Percentiles rank a stretch among this genome's conserved stretches.
Evolutionary conservation across 2,113 vertebrate genomes (phyloP).

Genomic region (Pluvianellus socialis): DNA sequence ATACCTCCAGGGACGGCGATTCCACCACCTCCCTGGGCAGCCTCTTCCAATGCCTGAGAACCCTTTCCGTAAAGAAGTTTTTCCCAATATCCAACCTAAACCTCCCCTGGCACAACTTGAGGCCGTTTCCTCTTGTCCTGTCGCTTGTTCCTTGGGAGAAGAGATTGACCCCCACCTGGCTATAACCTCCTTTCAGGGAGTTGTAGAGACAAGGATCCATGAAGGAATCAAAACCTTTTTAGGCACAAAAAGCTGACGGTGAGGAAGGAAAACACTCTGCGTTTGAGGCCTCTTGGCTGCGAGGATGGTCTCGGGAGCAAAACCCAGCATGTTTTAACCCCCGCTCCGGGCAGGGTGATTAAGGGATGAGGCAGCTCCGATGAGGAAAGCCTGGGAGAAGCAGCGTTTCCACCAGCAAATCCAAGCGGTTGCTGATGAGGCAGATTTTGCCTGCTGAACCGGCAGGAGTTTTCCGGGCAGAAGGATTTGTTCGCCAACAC

Average conservation of each 20-base stretch:
- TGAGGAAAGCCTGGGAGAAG: neutral
- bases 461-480: neutral
- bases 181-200: no score
- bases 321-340: neutral
- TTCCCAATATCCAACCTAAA: no score
- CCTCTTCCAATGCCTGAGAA: no score
- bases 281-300: neutral
- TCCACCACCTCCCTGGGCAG: no score
- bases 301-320: accelerated
- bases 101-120: no score
- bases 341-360: accelerated
- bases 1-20: no score
- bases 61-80: no score
- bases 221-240: neutral
- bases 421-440: neutral
- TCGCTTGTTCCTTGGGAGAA: no score
- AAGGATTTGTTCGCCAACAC: neutral
- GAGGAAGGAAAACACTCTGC: accelerated
- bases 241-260: neutral
- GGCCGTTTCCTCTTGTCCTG: no score
- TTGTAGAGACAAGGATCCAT: neutral
- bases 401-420: neutral
- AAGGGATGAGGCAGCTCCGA: neutral
- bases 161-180: no score
- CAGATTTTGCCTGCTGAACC: neutral